Percentiles rank a stretch among this genome's conserved stretches.
Conservation (phyloP, 1,140 invertebrate species). For the Bombyx mandarina region DNA sequence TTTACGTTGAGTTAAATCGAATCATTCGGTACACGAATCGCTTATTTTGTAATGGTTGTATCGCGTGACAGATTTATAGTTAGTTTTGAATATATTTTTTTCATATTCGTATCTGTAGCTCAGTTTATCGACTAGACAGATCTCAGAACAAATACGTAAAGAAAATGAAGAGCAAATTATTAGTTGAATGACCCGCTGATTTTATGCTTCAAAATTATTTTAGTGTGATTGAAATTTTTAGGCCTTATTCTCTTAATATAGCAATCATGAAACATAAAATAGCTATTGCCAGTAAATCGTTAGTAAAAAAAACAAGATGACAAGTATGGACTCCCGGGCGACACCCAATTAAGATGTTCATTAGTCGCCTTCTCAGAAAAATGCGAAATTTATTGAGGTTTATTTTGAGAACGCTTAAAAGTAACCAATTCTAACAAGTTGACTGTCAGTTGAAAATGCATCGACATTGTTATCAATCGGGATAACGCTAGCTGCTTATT, state of each 20-base stretch:
- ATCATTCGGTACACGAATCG: slow-evolving; percentile 50
- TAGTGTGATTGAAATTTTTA: not conserved
- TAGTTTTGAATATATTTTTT: not conserved
- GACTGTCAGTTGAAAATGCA: no score
- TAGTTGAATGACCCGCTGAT: no score
- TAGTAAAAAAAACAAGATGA: not conserved
- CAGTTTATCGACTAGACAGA: no score
- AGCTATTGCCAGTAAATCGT: not conserved
- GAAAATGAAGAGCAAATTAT: no score
- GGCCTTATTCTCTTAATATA: not conserved
- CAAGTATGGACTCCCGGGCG: slow-evolving; percentile 33
- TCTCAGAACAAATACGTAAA: no score
- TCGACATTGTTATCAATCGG: no score
- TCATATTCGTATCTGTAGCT: not conserved
- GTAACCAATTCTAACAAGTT: no score
- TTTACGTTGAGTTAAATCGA: slow-evolving; percentile 57
- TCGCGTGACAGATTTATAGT: slow-evolving; percentile 37
- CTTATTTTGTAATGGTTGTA: slow-evolving; percentile 61
- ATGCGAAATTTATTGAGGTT: slow-evolving; percentile 5
- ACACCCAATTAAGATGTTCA: slow-evolving; percentile 60
- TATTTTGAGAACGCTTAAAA: no score
- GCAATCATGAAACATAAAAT: not conserved
- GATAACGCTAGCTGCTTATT: no score
- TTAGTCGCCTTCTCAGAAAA: slow-evolving; percentile 52
- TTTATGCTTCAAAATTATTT: not conserved